Evolutionary conservation across 2,797 vertebrate species (phyloP), one percentile per base, ranked within the genome.

Genomic region (Poliocrania exsul): DNA sequence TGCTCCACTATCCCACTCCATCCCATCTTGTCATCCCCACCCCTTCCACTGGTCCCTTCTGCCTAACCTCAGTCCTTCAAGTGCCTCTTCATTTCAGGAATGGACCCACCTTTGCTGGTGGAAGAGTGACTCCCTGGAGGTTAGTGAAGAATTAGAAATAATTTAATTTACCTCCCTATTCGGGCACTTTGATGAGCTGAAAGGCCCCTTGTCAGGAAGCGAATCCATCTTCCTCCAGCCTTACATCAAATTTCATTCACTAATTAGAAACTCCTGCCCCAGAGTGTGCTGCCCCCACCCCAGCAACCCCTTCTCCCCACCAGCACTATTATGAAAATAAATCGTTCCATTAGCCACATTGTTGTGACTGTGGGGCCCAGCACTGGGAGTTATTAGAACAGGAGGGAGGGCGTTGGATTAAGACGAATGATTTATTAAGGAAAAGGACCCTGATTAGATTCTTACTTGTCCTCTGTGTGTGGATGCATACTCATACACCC

Each of bases 201-300:
- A 98, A 98, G 97, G 96, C 97, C 92, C 90, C 97, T 98, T 98
- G 98, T 98, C 98, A 98, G 87, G 86, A 75, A 78, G 88, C 79
- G 93, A 97, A 98, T 98, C 97, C 97, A 97, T 98, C 98, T 98
- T 97, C 97, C 46, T 95, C 96, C 92, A 96, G 95, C 94, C 95
- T 96, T 98, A 95, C 98, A 98, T 95, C 92, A 98, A 96, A 97
- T 98, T 98, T 98, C 95, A 98, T 98, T 97, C 97, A 91, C 98
- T 98, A 98, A 98, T 98, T 98, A 97, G 97, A 98, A 94, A 96
- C 93, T 93, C 95, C 92, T 96, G 94, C 96, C 96, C 96, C 20
- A 11, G 72, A 94, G 88, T 13, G 6, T 44, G 91, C 74, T 70
- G 90, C 92, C 90, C 75, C 61, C 37, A 57, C 86, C 95, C 92